Evolutionary conservation across 2,888 invertebrate genomes (phyloP).

Genomic region (Biston stratarius): DNA sequence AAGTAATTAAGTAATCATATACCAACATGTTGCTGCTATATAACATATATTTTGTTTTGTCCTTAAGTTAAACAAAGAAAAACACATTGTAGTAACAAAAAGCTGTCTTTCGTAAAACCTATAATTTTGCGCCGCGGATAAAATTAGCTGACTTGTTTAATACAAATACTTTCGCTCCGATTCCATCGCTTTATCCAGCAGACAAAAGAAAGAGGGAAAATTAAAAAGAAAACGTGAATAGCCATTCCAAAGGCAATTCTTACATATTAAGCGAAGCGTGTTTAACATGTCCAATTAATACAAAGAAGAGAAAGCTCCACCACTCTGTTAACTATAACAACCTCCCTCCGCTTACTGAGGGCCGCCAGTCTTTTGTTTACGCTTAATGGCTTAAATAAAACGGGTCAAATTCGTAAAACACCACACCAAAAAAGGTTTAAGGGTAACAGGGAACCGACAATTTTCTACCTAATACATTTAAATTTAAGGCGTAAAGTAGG

Average conservation of each 20-base stretch:
- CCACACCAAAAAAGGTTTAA: conserved; percentile 72
- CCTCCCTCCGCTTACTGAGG: conserved; percentile 75
- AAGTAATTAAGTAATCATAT: conserved; percentile 56
- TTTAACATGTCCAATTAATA: conserved; percentile 83
- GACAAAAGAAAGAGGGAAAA: conserved; percentile 54
- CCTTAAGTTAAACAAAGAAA: conserved; percentile 19
- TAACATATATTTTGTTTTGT: conserved; percentile 33
- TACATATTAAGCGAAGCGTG: conserved; percentile 77
- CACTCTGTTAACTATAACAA: conserved; percentile 80
- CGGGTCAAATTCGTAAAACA: conserved; percentile 82
- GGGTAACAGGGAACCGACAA: conserved; percentile 56
- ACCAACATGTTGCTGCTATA: conserved; percentile 36
- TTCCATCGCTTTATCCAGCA: conserved; percentile 44
- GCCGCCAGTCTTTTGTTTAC: conserved; percentile 82
- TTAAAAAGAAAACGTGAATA: conserved; percentile 58
- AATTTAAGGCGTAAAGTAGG: conserved; percentile 70
- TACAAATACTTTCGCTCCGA: conserved; percentile 31
- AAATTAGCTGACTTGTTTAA: conserved; percentile 32
- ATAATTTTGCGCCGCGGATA: conserved; percentile 18
- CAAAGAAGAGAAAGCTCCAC: conserved; percentile 68
- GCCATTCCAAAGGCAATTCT: conserved; percentile 67
- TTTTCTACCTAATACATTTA: conserved; percentile 63
- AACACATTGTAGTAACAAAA: conserved; percentile 11
- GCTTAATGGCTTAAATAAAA: conserved; percentile 85
- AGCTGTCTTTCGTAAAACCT: conserved; percentile 10